Base-by-base conservation (phyloP, 1,140 invertebrate genomes). In the Diorhabda elongata region DNA sequence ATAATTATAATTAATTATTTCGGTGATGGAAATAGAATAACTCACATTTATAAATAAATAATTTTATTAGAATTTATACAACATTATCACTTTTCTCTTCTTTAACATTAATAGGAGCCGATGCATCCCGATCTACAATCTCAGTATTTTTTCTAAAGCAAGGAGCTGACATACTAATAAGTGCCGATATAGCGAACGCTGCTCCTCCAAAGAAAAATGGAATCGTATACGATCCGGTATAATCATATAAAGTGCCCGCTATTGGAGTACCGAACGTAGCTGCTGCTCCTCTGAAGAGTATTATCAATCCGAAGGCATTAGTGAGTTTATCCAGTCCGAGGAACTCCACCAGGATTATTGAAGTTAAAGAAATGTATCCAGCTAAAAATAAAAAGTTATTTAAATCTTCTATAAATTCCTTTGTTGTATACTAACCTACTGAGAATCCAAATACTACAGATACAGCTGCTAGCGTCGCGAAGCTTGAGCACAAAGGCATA, bases 341-440 rank as follows among this genome's bases (percentile, higher is more conserved):
- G 26, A 98, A 84, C 78, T 99, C 97, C 72, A 98, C 96, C 60
- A 99, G 85, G 76, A 99, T 97, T 78, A 99, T 98, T 11, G 97
- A 99, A 57, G 97, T 98, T 56, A 99, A 84, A 1, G 96, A 98
- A 75, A 99, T 97, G 82, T 97, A 99, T 44, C 96, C 96, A 73
- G 97, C 95, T 96, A 83, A 41, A 76, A 75, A 47, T 66, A 68
- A 72, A 67, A 65, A 44, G 7, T 3, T 44, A 9, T n/a, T 44
- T 9, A 2, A 62, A n/a, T 44, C 3, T 8, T 8, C 41, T 68
- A 26, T 42, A 67, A 4, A 65, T 59, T 58, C 47, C 7, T 8
- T 56, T 3, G 7, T n/a, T 5, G n/a, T 4, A 11, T 82, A 92
- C 94, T 91, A 85, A 98, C 95, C 95, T 68, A 98, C 93, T 77